A percentile compares a stretch with the other conserved stretches of the same genome.
phyloP scores from a whole-genome alignment of 1,140 invertebrate genomes.

The Lepidurus apus region DNA sequence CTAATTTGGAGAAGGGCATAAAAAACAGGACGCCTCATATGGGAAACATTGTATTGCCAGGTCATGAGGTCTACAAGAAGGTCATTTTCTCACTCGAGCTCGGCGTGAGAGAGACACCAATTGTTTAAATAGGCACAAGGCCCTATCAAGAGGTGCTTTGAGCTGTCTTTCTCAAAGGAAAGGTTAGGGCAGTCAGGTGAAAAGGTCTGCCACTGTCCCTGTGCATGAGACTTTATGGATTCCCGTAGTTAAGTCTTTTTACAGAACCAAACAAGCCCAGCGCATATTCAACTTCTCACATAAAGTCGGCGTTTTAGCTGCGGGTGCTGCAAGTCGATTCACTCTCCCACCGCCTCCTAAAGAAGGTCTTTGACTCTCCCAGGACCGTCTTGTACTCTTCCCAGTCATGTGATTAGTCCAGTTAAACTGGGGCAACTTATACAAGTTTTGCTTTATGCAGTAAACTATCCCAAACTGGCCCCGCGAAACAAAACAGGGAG shows the following conservation, averaged over 20 bases:
- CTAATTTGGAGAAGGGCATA: not conserved
- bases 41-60: not conserved
- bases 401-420: not conserved
- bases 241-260: not conserved
- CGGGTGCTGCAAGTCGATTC: not conserved
- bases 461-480: not conserved
- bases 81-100: not conserved
- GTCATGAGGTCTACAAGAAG: conserved; percentile 6
- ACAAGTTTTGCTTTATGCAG: not conserved
- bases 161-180: not conserved
- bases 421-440: not conserved
- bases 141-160: not conserved
- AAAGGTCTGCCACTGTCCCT: conserved; percentile 20
- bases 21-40: not conserved
- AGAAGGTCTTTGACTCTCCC: not conserved
- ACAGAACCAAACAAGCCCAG: conserved; percentile 4
- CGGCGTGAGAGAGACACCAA: conserved; percentile 13
- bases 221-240: not conserved
- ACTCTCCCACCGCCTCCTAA: not conserved
- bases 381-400: not conserved
- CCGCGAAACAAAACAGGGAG: not conserved
- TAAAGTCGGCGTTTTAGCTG: not conserved
- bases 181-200: conserved; percentile 21
- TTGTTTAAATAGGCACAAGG: conserved; percentile 20
- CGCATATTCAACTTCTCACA: conserved; percentile 5